Percentiles rank a stretch among this genome's conserved stretches.
Evolutionary conservation across 30 jellyfish, hydroid and myxozoan genomes (phyloP).

Genomic region (Clytia hemisphaerica): DNA sequence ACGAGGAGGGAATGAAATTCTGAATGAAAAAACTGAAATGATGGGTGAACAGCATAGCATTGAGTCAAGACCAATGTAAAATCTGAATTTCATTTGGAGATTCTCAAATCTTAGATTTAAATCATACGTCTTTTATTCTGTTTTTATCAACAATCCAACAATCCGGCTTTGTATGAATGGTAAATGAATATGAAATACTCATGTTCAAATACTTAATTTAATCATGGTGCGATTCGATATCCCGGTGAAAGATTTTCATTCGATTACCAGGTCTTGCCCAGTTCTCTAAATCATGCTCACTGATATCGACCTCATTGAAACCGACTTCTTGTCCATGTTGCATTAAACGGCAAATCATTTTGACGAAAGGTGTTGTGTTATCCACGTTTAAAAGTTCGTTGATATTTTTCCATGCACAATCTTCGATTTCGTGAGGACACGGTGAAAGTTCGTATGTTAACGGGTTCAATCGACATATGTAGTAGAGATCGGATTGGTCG

Average conservation of each 20-base stretch:
- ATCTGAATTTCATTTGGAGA: no score
- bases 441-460: constrained; percentile 36
- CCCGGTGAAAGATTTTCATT: constrained; percentile 23
- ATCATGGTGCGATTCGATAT: no score
- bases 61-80: no score
- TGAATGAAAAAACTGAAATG: no score
- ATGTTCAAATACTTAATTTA: no score
- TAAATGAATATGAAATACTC: no score
- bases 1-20: no score
- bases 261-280: constrained; percentile 38
- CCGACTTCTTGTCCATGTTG: constrained; percentile 41
- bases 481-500: constrained; percentile 85
- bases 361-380: constrained; percentile 78
- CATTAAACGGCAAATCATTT: constrained; percentile 45
- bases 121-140: no score
- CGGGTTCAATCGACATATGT: constrained; percentile 84
- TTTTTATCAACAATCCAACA: no score
- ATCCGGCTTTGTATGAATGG: no score
- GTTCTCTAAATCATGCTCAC: constrained; percentile 38
- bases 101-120: no score
- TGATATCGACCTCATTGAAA: constrained; percentile 50
- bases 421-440: constrained; percentile 67
- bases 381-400: constrained; percentile 24
- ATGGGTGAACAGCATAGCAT: no score
- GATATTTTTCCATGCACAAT: constrained; percentile 72